phyloP scores from a whole-genome alignment of 2,888 invertebrate species.

The Panzeria rudis region DNA sequence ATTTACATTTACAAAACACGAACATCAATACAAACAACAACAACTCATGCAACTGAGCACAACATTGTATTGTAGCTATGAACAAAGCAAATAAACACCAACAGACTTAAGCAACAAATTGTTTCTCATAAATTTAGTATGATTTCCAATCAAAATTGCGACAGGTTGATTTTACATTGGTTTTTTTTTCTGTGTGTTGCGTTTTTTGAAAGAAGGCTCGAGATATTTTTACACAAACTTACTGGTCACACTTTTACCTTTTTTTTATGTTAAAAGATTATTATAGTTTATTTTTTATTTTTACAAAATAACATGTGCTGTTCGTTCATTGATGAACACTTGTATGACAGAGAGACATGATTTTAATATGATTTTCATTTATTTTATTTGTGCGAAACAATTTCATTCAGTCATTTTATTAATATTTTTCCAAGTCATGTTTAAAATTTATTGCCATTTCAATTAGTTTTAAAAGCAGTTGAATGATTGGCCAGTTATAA shows the following conservation, averaged over 20 bases:
- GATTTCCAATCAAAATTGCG: too few relatives aligned
- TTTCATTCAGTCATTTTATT: neutral
- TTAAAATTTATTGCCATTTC: slow-evolving; percentile 27
- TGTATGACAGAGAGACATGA: slow-evolving; percentile 18
- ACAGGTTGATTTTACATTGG: too few relatives aligned
- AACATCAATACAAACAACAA: too few relatives aligned
- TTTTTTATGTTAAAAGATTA: neutral
- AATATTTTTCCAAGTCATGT: slow-evolving; percentile 1
- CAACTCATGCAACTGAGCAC: too few relatives aligned
- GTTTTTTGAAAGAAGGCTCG: too few relatives aligned
- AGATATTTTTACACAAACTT: neutral
- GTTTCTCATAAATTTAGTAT: too few relatives aligned
- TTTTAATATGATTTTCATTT: slow-evolving; percentile 27
- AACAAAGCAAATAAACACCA: too few relatives aligned
- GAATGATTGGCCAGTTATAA: slow-evolving; percentile 45
- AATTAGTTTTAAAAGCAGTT: slow-evolving; percentile 53
- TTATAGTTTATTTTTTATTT: neutral
- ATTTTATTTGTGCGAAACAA: slow-evolving; percentile 1
- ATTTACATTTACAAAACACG: too few relatives aligned
- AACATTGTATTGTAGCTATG: too few relatives aligned
- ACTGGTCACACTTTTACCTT: neutral
- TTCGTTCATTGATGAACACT: slow-evolving; percentile 2
- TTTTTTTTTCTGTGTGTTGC: too few relatives aligned
- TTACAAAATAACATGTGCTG: slow-evolving; percentile 34
- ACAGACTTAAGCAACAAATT: too few relatives aligned